Conservation (phyloP, 2,888 invertebrate genomes). For the Athrips mouffetella region DNA sequence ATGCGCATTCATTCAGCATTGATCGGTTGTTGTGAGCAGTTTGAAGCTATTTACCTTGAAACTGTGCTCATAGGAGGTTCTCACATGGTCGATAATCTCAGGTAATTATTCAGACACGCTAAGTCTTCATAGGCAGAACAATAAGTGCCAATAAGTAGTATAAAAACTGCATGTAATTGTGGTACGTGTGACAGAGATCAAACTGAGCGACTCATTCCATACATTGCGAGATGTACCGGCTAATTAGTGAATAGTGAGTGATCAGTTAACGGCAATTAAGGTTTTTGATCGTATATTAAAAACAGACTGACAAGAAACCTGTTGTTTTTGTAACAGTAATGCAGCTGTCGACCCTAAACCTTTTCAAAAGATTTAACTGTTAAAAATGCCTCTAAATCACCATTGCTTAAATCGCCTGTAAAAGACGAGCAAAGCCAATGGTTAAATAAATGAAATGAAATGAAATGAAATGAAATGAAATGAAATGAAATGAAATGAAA, state of each 20-base stretch:
- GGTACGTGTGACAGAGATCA: background rate
- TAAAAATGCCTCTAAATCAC: no score
- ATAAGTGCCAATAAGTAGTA: background rate
- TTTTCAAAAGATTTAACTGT: no score
- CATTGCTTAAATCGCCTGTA: no score
- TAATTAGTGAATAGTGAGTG: background rate
- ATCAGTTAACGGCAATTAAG: background rate
- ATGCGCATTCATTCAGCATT: slow-evolving; percentile 6
- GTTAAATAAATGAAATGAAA: no score
- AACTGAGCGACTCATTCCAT: background rate
- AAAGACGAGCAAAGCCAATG: no score
- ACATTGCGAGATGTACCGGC: background rate
- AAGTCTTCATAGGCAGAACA: background rate
- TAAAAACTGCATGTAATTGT: background rate
- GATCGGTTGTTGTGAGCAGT: background rate
- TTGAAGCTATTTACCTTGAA: background rate
- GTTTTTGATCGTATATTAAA: background rate
- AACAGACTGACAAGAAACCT: no score
- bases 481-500: no score
- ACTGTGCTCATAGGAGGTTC: background rate
- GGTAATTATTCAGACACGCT: background rate
- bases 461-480: no score
- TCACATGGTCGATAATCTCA: background rate
- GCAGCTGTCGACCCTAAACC: no score
- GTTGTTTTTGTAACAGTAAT: no score